Percentiles rank a stretch among this genome's conserved stretches.
phyloP scores from a whole-genome alignment of 2,113 vertebrate species.

The Trachemys scripta region DNA sequence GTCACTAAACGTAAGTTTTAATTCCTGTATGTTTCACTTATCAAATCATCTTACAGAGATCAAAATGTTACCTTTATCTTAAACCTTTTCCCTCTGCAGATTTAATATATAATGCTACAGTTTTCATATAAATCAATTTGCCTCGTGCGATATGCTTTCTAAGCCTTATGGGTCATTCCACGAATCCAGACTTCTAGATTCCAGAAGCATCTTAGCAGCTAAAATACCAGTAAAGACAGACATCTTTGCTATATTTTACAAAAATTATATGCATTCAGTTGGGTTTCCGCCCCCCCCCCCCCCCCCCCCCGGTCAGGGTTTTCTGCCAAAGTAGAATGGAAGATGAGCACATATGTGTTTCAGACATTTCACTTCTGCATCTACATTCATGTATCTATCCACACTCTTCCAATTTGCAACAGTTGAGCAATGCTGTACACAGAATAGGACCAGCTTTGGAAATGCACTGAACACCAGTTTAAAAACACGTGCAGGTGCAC shows the following conservation, averaged over 20 bases:
- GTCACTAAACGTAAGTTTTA: background rate
- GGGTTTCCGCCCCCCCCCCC: too few relatives aligned
- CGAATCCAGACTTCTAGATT: background rate
- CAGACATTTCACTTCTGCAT: background rate
- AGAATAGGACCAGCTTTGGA: background rate
- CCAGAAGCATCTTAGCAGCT: background rate
- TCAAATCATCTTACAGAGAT: background rate
- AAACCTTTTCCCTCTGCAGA: background rate
- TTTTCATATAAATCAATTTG: background rate
- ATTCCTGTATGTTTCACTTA: background rate
- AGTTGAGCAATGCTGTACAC: background rate
- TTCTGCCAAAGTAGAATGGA: background rate
- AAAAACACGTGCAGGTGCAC: background rate
- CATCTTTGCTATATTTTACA: background rate
- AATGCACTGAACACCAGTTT: background rate
- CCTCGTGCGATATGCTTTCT: background rate
- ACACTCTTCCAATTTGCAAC: background rate
- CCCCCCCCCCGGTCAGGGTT: background rate
- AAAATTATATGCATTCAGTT: too few relatives aligned
- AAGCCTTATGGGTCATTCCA: background rate
- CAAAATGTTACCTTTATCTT: background rate
- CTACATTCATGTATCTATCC: background rate
- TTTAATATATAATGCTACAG: background rate
- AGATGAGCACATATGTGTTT: background rate
- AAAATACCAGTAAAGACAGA: background rate